Evolutionary conservation across 2,888 invertebrate genomes (phyloP), one percentile per base, ranked within the genome.

Genomic region (Limnephilus auricula): DNA sequence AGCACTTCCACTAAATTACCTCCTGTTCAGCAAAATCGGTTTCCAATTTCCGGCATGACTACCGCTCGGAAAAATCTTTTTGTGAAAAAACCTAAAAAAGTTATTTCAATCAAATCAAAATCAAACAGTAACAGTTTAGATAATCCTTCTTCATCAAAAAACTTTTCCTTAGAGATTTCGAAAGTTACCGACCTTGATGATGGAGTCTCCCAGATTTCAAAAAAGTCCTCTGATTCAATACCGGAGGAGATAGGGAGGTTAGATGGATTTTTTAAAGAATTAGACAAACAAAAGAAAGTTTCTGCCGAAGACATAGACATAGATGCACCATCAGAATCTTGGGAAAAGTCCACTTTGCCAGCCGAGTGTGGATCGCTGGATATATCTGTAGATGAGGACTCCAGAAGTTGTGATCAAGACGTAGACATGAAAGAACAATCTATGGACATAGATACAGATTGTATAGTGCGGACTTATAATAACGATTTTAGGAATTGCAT

Each of bases 31-130:
- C 78, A 65, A 18, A 86, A 65, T 79, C 34, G 79, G 34, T 83
- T 45, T 82, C 83, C 89, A 25, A 31, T 83, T 30, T 82, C 45
- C 12, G 37, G 37, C 12, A 31, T 37, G 40, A 30, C 32, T 50
- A 87, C 65, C 12, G 50, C 90, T 12, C 90, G 90, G 31, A 92
- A 89, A 85, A 95, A 95, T 93, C 94, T 95, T 91, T 95, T 94
- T 94, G 95, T 95, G 34, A 96, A 95, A 93, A 96, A 96, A 93
- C 94, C 95, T 91, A 96, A 95, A 93, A 96, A 95, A 94, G 94
- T 95, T 90, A 94, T 96, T 92, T 95, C 95, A 92, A 96, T 96
- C 89, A 96, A 95, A 92, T 94, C 94, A 9, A 95, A 90, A 79
- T 83, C 45, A n/a, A 90, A 95, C 93, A 31, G 86, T 15, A 89